These are phyloP conservation scores for Drosophila azteca DNA, from an alignment of 1,140 invertebrate genomes.

Conservation along the genomic window DNA sequence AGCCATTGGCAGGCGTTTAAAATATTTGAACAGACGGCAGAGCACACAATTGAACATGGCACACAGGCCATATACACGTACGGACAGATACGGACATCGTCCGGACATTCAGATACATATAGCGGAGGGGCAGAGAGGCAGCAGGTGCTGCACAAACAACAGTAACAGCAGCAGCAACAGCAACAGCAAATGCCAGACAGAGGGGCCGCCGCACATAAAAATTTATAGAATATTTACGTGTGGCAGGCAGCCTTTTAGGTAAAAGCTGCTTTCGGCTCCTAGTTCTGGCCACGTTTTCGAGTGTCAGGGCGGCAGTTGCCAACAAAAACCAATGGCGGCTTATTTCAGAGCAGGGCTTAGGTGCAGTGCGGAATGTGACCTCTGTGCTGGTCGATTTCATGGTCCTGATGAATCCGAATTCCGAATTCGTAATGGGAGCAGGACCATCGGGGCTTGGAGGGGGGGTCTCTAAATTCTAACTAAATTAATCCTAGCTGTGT, in stretches of 20 bases:
- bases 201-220: conserved; percentile 35
- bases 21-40: conserved; percentile 48
- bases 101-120: conserved; percentile 3
- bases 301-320: conserved; percentile 15
- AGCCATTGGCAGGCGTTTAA: conserved; percentile 50
- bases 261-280: conserved; percentile 9
- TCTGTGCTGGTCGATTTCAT: not conserved
- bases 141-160: conserved; percentile 38
- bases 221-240: conserved; percentile 54
- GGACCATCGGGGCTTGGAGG: too few relatives aligned
- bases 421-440: too few relatives aligned
- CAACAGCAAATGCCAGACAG: conserved; percentile 14
- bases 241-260: conserved; percentile 22
- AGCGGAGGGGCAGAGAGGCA: conserved; percentile 16
- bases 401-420: too few relatives aligned
- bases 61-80: conserved; percentile 16
- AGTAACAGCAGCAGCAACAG: conserved; percentile 9
- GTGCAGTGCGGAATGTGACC: conserved; percentile 3
- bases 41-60: conserved; percentile 45
- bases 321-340: conserved; percentile 31
- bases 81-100: conserved; percentile 19
- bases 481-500: too few relatives aligned
- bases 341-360: conserved; percentile 7
- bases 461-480: too few relatives aligned
- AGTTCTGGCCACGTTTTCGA: conserved; percentile 27